A percentile compares a stretch with the other conserved stretches of the same genome.
Evolutionary conservation across 2,888 invertebrate species (phyloP).

Genomic region (Pimpla rufipes): DNA sequence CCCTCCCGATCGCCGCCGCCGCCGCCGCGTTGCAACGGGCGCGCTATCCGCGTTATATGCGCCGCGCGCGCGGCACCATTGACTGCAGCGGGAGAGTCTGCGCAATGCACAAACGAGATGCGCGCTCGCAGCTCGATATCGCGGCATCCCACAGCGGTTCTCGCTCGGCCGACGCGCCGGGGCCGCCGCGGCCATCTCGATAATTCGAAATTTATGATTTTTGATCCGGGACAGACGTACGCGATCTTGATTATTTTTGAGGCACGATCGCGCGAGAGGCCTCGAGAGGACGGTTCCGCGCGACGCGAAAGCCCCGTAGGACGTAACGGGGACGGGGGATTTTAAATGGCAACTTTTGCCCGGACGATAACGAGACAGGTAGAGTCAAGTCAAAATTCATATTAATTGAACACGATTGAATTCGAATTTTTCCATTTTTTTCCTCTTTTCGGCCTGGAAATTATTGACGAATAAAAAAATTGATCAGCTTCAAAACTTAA

Average conservation of each 20-base stretch:
- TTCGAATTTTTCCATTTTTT: too few relatives aligned
- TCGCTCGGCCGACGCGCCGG: slow-evolving; percentile 14
- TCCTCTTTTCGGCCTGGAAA: too few relatives aligned
- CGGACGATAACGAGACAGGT: too few relatives aligned
- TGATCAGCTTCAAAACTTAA: too few relatives aligned
- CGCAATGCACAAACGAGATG: slow-evolving; percentile 32
- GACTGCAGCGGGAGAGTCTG: slow-evolving; percentile 63
- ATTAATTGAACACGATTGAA: too few relatives aligned
- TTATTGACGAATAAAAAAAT: too few relatives aligned
- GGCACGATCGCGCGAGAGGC: slow-evolving; percentile 67
- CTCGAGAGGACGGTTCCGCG: slow-evolving; percentile 64
- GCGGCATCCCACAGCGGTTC: slow-evolving; percentile 62
- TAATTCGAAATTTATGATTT: slow-evolving; percentile 76
- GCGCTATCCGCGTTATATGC: not conserved
- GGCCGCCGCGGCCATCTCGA: slow-evolving; percentile 72
- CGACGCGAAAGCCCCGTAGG: slow-evolving; percentile 37
- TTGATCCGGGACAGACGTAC: slow-evolving; percentile 73
- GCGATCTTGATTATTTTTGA: slow-evolving; percentile 76
- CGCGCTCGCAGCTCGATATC: slow-evolving; percentile 62
- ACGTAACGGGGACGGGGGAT: slow-evolving; percentile 4
- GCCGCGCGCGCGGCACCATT: slow-evolving; percentile 68
- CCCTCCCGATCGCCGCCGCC: slow-evolving; percentile 57
- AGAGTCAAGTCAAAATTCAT: too few relatives aligned
- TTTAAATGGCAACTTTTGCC: not conserved
- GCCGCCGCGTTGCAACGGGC: slow-evolving; percentile 6